Evolutionary conservation across 2,113 vertebrate genomes (phyloP).

Genomic region (Tachysurus vachellii): DNA sequence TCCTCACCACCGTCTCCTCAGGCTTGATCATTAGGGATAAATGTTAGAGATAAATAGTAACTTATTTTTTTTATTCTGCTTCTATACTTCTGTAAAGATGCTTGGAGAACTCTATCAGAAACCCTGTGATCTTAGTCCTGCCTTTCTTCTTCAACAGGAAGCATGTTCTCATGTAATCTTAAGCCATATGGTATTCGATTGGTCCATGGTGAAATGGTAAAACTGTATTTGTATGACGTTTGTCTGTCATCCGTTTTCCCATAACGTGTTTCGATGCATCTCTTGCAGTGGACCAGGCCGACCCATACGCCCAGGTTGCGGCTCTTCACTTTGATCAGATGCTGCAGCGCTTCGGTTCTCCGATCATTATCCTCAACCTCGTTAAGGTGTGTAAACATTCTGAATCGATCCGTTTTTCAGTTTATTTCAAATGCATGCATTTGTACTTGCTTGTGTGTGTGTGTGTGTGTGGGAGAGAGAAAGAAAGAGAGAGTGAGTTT

Average conservation of each 20-base stretch:
- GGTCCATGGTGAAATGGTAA: background rate
- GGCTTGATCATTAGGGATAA: too few relatives aligned
- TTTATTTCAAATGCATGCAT: background rate
- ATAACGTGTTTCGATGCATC: background rate
- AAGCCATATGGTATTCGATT: too few relatives aligned
- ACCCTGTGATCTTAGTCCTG: background rate
- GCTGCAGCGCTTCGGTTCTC: constrained; percentile 96
- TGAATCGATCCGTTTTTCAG: background rate
- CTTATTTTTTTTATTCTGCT: too few relatives aligned
- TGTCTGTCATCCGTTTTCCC: background rate
- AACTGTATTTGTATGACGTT: too few relatives aligned
- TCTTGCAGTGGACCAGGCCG: constrained; percentile 92
- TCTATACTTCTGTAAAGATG: too few relatives aligned
- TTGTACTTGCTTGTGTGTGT: background rate
- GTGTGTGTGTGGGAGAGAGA: too few relatives aligned
- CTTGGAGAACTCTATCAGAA: background rate
- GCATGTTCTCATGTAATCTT: background rate
- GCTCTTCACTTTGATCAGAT: constrained; percentile 98
- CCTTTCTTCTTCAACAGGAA: background rate
- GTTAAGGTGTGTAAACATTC: constrained; percentile 83
- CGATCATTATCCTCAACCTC: constrained; percentile 96
- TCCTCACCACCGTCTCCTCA: too few relatives aligned
- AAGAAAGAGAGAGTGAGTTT: too few relatives aligned
- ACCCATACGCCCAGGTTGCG: constrained; percentile 90
- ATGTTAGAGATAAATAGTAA: too few relatives aligned